A percentile compares a stretch with the other conserved stretches of the same genome.
Conservation (phyloP, 2,888 invertebrate species). For the Leucophenga montana region DNA sequence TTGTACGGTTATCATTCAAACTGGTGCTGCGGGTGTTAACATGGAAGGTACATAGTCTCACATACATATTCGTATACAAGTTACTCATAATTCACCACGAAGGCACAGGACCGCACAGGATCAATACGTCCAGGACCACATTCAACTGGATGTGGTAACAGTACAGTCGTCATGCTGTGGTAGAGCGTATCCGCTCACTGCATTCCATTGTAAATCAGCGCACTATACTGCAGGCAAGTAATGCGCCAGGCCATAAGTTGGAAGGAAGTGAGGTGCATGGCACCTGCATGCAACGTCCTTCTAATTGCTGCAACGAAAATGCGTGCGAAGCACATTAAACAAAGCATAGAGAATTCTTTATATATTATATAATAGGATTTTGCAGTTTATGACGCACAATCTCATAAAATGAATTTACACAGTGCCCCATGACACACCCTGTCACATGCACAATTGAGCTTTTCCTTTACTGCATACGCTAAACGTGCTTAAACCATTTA, state of each 20-base stretch:
- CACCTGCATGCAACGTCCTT: neutral
- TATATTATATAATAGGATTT: no score
- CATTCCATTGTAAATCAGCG: neutral
- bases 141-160: no score
- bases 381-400: no score
- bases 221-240: neutral
- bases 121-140: no score
- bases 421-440: neutral
- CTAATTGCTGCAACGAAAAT: neutral
- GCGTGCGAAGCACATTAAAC: neutral
- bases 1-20: no score
- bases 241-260: neutral
- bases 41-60: neutral
- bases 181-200: no score
- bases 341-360: neutral
- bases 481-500: neutral
- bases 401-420: no score
- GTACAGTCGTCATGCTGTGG: no score
- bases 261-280: neutral
- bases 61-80: neutral
- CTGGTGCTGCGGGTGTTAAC: no score
- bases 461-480: neutral
- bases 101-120: neutral
- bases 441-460: neutral
- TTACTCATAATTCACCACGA: no score